These are phyloP conservation scores for Noctua janthe DNA, from an alignment of 2,888 invertebrate genomes.

Conservation along the genomic window DNA sequence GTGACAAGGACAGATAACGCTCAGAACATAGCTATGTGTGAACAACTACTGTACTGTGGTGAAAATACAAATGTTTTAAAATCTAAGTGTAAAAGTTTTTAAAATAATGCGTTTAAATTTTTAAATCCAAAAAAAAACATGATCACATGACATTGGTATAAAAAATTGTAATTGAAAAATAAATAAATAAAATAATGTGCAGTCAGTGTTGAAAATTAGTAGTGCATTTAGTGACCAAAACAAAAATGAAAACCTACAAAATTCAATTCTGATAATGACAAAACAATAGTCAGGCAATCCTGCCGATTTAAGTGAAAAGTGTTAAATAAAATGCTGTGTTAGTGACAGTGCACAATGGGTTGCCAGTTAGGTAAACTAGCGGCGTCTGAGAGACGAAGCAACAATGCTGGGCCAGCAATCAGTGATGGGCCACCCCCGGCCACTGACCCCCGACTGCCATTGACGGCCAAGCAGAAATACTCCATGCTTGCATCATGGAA, in stretches of 20 bases:
- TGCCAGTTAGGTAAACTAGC: constrained; percentile 95
- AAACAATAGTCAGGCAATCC: constrained; percentile 24
- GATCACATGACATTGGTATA: constrained; percentile 44
- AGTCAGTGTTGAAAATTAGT: constrained; percentile 9
- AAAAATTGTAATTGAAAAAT: constrained; percentile 22
- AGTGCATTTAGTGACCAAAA: constrained; percentile 35
- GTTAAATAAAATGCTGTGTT: constrained; percentile 59
- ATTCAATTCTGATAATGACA: constrained; percentile 45
- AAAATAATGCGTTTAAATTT: not conserved
- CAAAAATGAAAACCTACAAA: constrained; percentile 39
- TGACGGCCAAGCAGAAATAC: constrained; percentile 96
- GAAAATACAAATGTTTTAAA: constrained; percentile 23
- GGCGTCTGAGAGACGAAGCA: constrained; percentile 88
- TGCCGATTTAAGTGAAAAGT: constrained; percentile 48
- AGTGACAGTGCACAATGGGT: constrained; percentile 90
- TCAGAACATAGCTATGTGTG: constrained; percentile 45
- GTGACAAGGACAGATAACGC: constrained; percentile 64
- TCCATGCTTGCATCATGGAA: constrained; percentile 97
- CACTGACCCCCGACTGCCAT: constrained; percentile 94
- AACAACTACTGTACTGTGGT: constrained; percentile 37
- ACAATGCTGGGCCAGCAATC: constrained; percentile 81
- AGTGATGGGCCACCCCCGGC: constrained; percentile 92
- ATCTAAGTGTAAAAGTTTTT: constrained; percentile 18
- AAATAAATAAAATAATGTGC: constrained; percentile 24
- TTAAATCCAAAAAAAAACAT: constrained; percentile 30